Base-by-base conservation (phyloP, 2,113 vertebrate genomes). In the Thermophis baileyi region DNA sequence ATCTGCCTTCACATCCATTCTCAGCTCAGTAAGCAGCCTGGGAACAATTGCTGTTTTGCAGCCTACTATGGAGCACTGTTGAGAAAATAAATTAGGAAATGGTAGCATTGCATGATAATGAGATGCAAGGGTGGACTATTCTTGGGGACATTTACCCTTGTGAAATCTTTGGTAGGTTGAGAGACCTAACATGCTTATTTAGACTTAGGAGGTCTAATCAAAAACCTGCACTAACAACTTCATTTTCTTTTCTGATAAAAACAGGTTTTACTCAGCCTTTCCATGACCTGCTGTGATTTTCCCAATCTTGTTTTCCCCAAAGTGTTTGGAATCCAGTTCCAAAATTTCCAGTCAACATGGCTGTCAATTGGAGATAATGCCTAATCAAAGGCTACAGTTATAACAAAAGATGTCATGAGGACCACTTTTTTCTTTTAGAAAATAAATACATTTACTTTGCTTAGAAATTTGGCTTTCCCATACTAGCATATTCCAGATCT, bases 341-440 rank as follows among this genome's bases (percentile, higher is more conserved):
- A 35, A 35, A n/a, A 16, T 74, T 74, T 35, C 69, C n/a, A 18
- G n/a, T 18, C 69, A 74, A 35, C n/a, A 74, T 74, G 14, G 16
- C 69, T 74, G n/a, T 74, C n/a, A 74, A 18, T 74, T 35, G 69
- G 69, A 74, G n/a, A 35, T 74, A 74, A 35, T 74, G n/a, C n/a
- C n/a, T 74, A 35, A 35, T 74, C 69, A 87, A 49, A 87, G 10
- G 4, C 55, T 27, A 10, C 40, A 16, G 25, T 69, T 47, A 30
- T 46, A 90, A 92, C 91, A 94, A 90, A 85, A 30, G 60, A 44
- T 55, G 11, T 8, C 95, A 0, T 95, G 93, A 95, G 93, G 95
- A 94, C 88, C 87, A 90, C 44, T 16, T 1, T 12, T 88, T 90
- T 27, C 85, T 91, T 89, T 69, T 50, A 57, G 81, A 2, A 90